Evolutionary conservation across 2,888 invertebrate species (phyloP).

Genomic region (Unio delphinus): DNA sequence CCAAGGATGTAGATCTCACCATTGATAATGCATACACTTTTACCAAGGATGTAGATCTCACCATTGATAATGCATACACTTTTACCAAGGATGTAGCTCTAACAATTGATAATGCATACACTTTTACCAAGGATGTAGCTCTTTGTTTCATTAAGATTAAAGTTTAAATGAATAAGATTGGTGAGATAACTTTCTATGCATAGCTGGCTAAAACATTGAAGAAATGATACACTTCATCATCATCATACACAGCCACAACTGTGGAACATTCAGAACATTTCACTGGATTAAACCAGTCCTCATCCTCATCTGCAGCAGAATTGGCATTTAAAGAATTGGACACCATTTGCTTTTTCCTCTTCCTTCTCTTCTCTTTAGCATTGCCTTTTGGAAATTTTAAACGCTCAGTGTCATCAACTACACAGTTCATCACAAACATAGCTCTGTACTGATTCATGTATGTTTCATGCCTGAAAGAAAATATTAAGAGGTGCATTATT

Average conservation of each 20-base stretch:
- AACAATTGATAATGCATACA: too few relatives aligned
- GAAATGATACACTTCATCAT: slow-evolving; percentile 77
- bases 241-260: slow-evolving; percentile 75
- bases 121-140: too few relatives aligned
- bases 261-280: slow-evolving; percentile 75
- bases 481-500: background rate
- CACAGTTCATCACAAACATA: slow-evolving; percentile 77
- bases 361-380: slow-evolving; percentile 52
- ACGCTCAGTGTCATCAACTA: slow-evolving; percentile 67
- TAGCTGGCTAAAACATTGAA: slow-evolving; percentile 76
- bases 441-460: slow-evolving; percentile 76
- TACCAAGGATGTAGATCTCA: too few relatives aligned
- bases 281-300: slow-evolving; percentile 74
- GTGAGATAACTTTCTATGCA: too few relatives aligned
- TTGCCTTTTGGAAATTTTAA: slow-evolving; percentile 65
- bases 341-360: slow-evolving; percentile 27
- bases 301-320: slow-evolving; percentile 4
- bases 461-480: slow-evolving; percentile 72
- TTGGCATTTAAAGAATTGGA: background rate
- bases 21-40: too few relatives aligned
- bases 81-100: too few relatives aligned
- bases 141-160: too few relatives aligned
- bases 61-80: too few relatives aligned
- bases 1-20: too few relatives aligned
- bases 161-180: too few relatives aligned